Base-by-base conservation (phyloP, 2,113 vertebrate genomes). In the Callocephalon fimbriatum region DNA sequence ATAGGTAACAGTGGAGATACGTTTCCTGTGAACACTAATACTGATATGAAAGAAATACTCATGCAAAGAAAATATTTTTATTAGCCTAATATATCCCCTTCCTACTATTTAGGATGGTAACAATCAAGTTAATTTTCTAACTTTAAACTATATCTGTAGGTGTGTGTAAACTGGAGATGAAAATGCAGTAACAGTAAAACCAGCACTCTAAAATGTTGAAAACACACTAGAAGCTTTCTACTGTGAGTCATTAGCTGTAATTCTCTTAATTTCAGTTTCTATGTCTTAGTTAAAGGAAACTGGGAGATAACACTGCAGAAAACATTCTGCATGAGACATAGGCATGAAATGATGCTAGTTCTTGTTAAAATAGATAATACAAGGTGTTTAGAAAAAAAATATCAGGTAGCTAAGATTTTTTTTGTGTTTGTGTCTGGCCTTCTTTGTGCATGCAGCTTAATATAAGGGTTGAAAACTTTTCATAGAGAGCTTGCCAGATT, bases 401-500 rank as follows among this genome's bases (percentile, higher is more conserved):
- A 0, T 58, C 25, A 3, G 0, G 23, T 48, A 75, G 7, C 18
- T 35, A 19, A 37, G 22, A 18, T 15, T 48, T 5, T 38, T 38
- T 61, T 61, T n/a, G 8, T 58, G 32, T 50, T 22, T 29, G 6
- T 47, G 6, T 22, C 19, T 38, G 27, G 4, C 12, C 31, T 77
- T 47, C 17, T 53, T n/a, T 54, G 9, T 13, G 6, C 25, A 23
- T 74, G 15, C 22, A 85, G 6, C 6, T 59, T 65, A 54, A 17
- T 21, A 50, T 0, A 50, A 12, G 13, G 2, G 2, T 45, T 59
- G 27, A 48, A 88, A 93, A 45, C 3, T 19, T 73, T 72, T 48
- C 21, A 56, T 1, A 48, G 35, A 73, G 9, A 63, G 11, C 18
- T 81, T 81, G 11, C 15, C 38, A 90, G 31, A 54, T 16, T 63